Percentiles rank a stretch among this genome's conserved stretches.
Evolutionary conservation across 2,113 vertebrate species (phyloP).

Genomic region (Rhodinocichla rosea): DNA sequence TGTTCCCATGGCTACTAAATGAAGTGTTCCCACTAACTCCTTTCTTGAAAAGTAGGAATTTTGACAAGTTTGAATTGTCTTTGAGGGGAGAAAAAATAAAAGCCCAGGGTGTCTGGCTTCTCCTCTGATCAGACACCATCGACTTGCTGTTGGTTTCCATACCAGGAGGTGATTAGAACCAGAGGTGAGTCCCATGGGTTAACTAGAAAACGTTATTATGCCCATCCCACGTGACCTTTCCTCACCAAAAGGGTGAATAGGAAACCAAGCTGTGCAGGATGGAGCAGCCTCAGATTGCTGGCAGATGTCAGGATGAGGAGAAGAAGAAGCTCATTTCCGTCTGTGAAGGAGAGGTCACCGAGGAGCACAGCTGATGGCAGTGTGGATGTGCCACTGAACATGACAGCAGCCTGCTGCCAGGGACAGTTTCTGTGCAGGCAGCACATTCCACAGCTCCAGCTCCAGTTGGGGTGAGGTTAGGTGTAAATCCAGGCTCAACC

Average conservation of each 20-base stretch:
- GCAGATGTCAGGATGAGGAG: constrained; percentile 43
- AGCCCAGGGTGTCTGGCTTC: neutral
- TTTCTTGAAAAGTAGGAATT: neutral
- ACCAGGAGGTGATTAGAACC: neutral
- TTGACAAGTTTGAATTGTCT: neutral
- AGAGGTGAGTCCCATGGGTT: neutral
- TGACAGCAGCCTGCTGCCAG: neutral
- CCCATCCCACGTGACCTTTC: neutral
- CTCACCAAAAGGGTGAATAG: neutral
- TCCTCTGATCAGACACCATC: neutral
- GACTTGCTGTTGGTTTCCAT: neutral
- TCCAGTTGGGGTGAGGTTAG: neutral
- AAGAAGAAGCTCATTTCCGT: constrained; percentile 28
- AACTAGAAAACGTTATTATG: neutral
- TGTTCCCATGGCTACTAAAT: neutral
- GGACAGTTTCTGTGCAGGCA: neutral
- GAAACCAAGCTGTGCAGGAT: neutral
- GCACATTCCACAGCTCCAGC: neutral
- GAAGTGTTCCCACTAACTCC: neutral
- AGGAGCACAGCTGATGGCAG: neutral
- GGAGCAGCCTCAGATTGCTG: constrained; percentile 36
- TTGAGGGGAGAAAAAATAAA: fast-evolving
- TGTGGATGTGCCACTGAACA: neutral
- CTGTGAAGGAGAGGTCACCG: neutral
- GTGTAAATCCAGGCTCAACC: neutral